phyloP scores from a whole-genome alignment of 2,113 vertebrate genomes.

The Tupaia chinensis region DNA sequence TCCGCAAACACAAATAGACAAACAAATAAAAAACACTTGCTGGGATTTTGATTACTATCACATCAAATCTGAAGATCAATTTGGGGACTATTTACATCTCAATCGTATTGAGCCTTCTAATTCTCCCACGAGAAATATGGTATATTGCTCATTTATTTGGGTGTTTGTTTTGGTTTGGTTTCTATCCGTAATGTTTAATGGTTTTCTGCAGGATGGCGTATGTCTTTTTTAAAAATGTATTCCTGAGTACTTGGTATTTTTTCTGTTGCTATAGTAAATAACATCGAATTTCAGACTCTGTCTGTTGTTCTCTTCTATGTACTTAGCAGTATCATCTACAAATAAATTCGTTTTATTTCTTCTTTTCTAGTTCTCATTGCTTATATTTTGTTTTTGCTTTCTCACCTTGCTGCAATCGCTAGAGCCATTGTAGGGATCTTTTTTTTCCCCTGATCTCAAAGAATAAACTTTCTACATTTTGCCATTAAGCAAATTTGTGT shows the following conservation, averaged over 20 bases:
- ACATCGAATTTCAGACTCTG: conserved; percentile 17
- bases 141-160: neutral
- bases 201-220: neutral
- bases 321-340: neutral
- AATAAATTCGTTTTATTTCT: conserved; percentile 19
- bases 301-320: neutral
- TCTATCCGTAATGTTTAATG: conserved; percentile 4
- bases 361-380: neutral
- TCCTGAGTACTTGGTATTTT: neutral
- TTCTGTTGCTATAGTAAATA: neutral
- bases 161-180: neutral
- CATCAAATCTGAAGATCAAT: neutral
- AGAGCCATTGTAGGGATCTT: neutral
- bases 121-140: neutral
- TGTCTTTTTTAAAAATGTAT: neutral
- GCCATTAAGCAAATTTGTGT: neutral
- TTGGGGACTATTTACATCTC: neutral
- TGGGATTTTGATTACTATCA: neutral
- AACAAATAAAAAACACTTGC: neutral
- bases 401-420: neutral
- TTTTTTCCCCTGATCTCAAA: neutral
- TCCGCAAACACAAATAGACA: conserved; percentile 4
- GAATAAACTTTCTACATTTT: conserved; percentile 18
- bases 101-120: neutral
- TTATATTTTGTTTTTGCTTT: conserved; percentile 19